These are phyloP conservation scores for Temnopleurus reevesii DNA, from an alignment of 53 echinoderm and acorn worm species.

Conservation along the genomic window DNA sequence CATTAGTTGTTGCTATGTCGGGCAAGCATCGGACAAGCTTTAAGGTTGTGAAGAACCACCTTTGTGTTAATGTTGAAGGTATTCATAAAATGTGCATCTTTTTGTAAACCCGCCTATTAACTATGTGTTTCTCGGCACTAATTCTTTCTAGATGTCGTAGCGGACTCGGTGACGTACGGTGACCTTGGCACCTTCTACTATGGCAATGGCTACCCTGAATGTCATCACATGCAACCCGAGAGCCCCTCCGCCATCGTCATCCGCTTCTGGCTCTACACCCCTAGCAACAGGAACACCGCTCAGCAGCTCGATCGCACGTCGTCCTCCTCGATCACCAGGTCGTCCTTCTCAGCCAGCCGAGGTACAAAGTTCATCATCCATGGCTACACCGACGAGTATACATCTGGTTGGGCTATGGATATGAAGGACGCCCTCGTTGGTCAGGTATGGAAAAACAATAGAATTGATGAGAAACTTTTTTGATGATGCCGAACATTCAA, in stretches of 20 bases:
- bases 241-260: slow-evolving; percentile 40
- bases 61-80: too few species aligned
- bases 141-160: background rate
- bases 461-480: too few species aligned
- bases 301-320: background rate
- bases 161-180: slow-evolving; percentile 33
- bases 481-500: too few species aligned
- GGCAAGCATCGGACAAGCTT: too few species aligned
- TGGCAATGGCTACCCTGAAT: background rate
- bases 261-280: slow-evolving; percentile 52
- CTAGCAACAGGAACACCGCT: background rate
- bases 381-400: slow-evolving; percentile 36
- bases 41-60: too few species aligned
- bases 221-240: slow-evolving; percentile 35
- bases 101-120: too few species aligned
- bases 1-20: too few species aligned
- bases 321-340: slow-evolving; percentile 27
- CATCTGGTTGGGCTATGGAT: slow-evolving; percentile 8
- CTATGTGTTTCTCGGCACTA: background rate
- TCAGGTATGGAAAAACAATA: slow-evolving; percentile 11
- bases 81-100: too few species aligned
- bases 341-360: slow-evolving; percentile 29
- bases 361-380: slow-evolving; percentile 66
- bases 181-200: slow-evolving; percentile 52
- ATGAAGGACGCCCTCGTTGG: slow-evolving; percentile 59